Base-by-base conservation (phyloP, 2,888 invertebrate genomes). In the Globia sparganii region DNA sequence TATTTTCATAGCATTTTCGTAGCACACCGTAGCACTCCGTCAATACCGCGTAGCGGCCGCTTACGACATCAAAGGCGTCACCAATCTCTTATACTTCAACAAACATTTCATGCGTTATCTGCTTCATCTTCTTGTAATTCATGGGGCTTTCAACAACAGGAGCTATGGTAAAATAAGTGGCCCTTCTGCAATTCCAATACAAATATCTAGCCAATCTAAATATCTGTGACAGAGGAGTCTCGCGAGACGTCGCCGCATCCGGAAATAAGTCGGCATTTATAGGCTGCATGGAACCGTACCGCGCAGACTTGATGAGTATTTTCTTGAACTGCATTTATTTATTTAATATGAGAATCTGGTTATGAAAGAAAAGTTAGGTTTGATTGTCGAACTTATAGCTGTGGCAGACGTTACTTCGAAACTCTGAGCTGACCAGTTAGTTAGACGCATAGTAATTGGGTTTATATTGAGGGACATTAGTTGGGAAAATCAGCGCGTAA, bases 181-280 rank as follows among this genome's bases (percentile, higher is more conserved):
- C 28, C 58, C 37, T 40, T 62, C 72, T 66, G 53, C 64, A 21
- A 49, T 77, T 21, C 58, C 46, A 37, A 31, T 68, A 77, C 72
- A 49, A 79, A 75, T 80, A 75, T 81, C 66, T 72, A 77, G 64
- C 40, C 77, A 79, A 87, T 88, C 68, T 78, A 79, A 83, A 82
- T 84, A 82, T 75, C 71, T 49, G 53, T 31, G 65, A 75, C 65
- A 46, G 76, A 82, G 46, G 58, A 66, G n/a, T 53, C 77, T 68
- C 40, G 43, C 37, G 64, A 59, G 82, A 66, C n/a, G 65, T 28
- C 59, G 37, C 28, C 58, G 58, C 64, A 59, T 72, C 68, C 46
- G 65, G 65, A 72, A 84, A 84, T 83, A 86, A 66, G 64, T 28
- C 21, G 25, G 13, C 80, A 72, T 77, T 77, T 85, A 86, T 77